Evolutionary conservation across 2,888 invertebrate genomes (phyloP), one percentile per base, ranked within the genome.

Genomic region (Polia nebulosa): DNA sequence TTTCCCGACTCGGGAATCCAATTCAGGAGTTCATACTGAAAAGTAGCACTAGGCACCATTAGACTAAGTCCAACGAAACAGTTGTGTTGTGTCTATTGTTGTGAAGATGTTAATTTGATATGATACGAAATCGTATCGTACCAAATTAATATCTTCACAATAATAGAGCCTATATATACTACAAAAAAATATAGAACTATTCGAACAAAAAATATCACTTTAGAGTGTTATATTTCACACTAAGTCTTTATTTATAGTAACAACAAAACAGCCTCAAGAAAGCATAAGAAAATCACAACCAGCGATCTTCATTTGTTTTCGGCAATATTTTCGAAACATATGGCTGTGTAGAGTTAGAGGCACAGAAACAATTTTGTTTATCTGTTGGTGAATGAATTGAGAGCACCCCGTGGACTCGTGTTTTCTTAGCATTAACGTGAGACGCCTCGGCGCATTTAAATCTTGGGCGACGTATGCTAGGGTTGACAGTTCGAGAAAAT

Each of bases 351-450:
- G 68, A 79, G 49, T 59, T 32, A 17, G 34, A 17, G 22, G 20
- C 27, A 55, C 36, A 57, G 45, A 27, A 56, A 74, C 76, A 61
- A 93, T 91, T 91, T 89, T 92, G 91, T 93, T 94, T 94, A 93
- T 93, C 89, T 90, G 87, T 85, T 82, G 68, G 76, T 70, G 83
- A 94, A 93, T 94, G 92, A 94, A 95, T 94, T 92, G 93, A 95
- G 89, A 91, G 90, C 93, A 88, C 94, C 94, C 95, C 85, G 86
- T 91, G 89, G 94, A 83, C 86, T 83, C 89, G 92, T 94, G 93
- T 94, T 95, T 95, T 93, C 94, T 95, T 92, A 93, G 90, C 90
- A 91, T 95, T 94, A 94, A 88, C 93, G 90, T 85, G 91, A 90
- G 91, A 90, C 91, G 87, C 84, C 89, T 89, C 89, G 88, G 87